These are phyloP conservation scores for Heliopora coerulea DNA, from an alignment of 92 coral and sea anemone genomes.

Conservation along the genomic window DNA sequence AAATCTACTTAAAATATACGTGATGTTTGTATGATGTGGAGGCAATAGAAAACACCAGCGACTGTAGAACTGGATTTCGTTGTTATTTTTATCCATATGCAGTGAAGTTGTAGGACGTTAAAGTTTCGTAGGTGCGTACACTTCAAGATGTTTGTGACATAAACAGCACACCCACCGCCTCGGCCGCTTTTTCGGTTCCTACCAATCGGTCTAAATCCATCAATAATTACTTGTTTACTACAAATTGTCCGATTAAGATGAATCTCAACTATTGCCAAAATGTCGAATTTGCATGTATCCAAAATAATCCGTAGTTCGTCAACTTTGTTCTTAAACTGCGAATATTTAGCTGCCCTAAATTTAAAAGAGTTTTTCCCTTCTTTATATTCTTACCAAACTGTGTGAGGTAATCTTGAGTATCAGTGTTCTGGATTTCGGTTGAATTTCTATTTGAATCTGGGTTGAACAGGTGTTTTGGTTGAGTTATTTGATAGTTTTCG, in stretches of 20 bases:
- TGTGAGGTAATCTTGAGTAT: too few relatives aligned
- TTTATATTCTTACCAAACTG: neutral
- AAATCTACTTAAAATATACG: slow-evolving; percentile 23
- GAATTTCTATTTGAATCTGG: too few relatives aligned
- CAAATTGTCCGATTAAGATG: slow-evolving; percentile 18
- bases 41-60: slow-evolving; percentile 37
- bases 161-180: slow-evolving; percentile 43
- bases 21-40: slow-evolving; percentile 38
- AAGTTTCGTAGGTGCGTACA: slow-evolving; percentile 39
- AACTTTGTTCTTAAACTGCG: slow-evolving; percentile 43
- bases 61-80: slow-evolving; percentile 28
- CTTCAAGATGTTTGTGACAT: slow-evolving; percentile 37
- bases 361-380: slow-evolving; percentile 27
- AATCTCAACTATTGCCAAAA: slow-evolving; percentile 40
- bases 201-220: slow-evolving; percentile 15
- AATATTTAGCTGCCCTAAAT: slow-evolving; percentile 43
- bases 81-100: slow-evolving; percentile 37
- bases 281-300: slow-evolving; percentile 34
- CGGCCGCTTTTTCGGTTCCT: slow-evolving; percentile 29
- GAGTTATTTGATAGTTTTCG: too few relatives aligned
- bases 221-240: slow-evolving; percentile 31
- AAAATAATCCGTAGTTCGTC: slow-evolving; percentile 20
- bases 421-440: too few relatives aligned
- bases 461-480: too few relatives aligned
- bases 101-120: slow-evolving; percentile 13